Base-by-base conservation (phyloP, 92 coral and sea anemone species). In the Parazoanthus swiftii region DNA sequence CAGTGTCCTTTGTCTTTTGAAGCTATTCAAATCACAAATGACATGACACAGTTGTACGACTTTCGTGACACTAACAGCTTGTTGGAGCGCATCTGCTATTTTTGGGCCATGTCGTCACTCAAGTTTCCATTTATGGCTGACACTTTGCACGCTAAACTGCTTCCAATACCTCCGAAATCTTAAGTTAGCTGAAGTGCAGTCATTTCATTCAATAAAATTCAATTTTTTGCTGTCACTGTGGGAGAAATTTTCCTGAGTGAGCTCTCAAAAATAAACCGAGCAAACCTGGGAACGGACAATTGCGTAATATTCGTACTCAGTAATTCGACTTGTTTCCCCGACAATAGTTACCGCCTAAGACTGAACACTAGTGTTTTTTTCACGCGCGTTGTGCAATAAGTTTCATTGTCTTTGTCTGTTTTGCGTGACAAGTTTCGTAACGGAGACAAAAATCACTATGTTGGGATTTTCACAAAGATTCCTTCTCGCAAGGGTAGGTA, bases 31-130 rank as follows among this genome's bases (percentile, higher is more conserved):
- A 46, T 35, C 77, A 71, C 63, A 71, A 44, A 70, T 37, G 44
- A 48, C 77, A 74, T 36, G 36, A 51, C 37, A 16, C 50, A 11
- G 85, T 21, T 33, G 70, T 7, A 4, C n/a, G 25, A 15, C 13
- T 84, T 26, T 84, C 87, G 87, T 84, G 87, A 84, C 87, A 84
- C 42, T 71, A 18, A 84, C 65, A 70, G 36, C 72, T 33, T 58
- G 43, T 51, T 51, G 37, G 26, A 84, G 87, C 68, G 79, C 87
- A 84, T 84, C 79, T 84, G 87, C 77, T 39, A 84, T 9, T 42
- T 10, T 79, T 15, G 18, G 67, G 67, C 44, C 44, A 65, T 44
- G 46, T 25, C 39, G 76, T 65, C 86, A 82, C 86, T 82, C 56
- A 82, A 66, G 14, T 39, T n/a, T 26, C 46, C 67, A 73, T 68